Conservation (phyloP, 2,888 invertebrate species). For the Sarcophaga caerulescens region DNA sequence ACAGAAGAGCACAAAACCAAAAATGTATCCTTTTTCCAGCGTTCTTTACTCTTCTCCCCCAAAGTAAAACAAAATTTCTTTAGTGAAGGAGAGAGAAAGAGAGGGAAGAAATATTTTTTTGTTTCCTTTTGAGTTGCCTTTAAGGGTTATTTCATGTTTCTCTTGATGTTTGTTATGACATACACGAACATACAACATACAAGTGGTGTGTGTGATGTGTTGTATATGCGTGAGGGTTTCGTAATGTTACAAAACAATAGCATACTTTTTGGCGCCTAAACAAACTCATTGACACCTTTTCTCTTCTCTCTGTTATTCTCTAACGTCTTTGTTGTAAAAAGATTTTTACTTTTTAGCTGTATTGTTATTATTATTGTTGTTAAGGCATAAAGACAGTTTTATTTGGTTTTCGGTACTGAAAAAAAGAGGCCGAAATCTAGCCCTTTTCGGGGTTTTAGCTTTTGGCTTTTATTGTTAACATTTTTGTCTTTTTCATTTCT, state of each 20-base stretch:
- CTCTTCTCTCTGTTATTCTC: background rate
- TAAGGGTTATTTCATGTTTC: no score
- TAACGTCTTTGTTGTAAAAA: background rate
- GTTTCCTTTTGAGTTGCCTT: background rate
- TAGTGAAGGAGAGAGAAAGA: background rate
- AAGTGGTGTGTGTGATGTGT: background rate
- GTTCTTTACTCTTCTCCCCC: no score
- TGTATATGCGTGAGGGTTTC: background rate
- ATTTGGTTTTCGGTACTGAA: background rate
- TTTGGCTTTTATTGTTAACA: no score
- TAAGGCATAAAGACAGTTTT: background rate
- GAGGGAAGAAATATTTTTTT: background rate
- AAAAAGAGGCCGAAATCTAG: background rate
- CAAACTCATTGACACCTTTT: constrained; percentile 3
- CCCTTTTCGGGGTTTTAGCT: no score
- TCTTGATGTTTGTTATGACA: no score
- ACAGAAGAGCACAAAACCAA: background rate
- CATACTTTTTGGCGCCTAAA: background rate
- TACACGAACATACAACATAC: no score
- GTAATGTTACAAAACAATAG: background rate
- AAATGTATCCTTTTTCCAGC: no score
- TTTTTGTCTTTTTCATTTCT: no score
- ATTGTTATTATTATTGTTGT: background rate
- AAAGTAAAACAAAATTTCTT: no score
- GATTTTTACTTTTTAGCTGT: background rate